Percentiles rank a stretch among this genome's conserved stretches.
Evolutionary conservation across 2,797 vertebrate genomes (phyloP).

Genomic region (Lutjanus campechanus): DNA sequence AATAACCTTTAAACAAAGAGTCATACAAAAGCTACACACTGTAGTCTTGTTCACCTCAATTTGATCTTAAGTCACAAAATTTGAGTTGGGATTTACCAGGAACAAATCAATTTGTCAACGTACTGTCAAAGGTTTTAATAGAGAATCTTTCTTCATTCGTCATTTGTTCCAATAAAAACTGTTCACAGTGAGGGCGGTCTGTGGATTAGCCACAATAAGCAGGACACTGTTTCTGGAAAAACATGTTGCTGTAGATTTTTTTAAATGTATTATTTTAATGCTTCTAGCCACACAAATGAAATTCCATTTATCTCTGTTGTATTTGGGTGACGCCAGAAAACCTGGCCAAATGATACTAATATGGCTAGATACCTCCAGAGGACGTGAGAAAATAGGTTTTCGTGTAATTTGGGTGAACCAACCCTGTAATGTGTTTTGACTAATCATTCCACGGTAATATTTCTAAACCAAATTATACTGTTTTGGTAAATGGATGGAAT

Average conservation of each 20-base stretch:
- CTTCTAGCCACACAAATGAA: constrained; percentile 15
- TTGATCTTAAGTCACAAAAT: constrained; percentile 21
- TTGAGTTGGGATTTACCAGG: constrained; percentile 1
- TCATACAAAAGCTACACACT: background rate
- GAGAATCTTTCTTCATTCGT: constrained; percentile 10
- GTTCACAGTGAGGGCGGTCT: constrained; percentile 13
- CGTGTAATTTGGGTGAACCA: constrained; percentile 18
- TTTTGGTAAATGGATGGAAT: constrained; percentile 10
- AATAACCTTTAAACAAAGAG: background rate
- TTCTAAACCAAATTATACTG: constrained; percentile 8
- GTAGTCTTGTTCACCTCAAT: constrained; percentile 3
- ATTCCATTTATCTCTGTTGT: constrained; percentile 18
- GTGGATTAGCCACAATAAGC: constrained; percentile 21
- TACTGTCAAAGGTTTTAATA: constrained; percentile 27
- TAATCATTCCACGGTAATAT: constrained; percentile 17
- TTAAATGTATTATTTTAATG: background rate
- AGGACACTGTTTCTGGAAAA: constrained; percentile 30
- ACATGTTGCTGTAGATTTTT: constrained; percentile 1
- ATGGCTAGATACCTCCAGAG: constrained; percentile 5
- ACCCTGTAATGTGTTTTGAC: background rate
- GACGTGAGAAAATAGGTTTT: constrained; percentile 20
- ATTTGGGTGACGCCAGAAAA: constrained; percentile 34
- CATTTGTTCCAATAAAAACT: constrained; percentile 22
- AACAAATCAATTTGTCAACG: constrained; percentile 29
- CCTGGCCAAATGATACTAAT: constrained; percentile 10